These are phyloP conservation scores for Thelaira solivaga DNA, from an alignment of 2,888 invertebrate species.

Conservation along the genomic window DNA sequence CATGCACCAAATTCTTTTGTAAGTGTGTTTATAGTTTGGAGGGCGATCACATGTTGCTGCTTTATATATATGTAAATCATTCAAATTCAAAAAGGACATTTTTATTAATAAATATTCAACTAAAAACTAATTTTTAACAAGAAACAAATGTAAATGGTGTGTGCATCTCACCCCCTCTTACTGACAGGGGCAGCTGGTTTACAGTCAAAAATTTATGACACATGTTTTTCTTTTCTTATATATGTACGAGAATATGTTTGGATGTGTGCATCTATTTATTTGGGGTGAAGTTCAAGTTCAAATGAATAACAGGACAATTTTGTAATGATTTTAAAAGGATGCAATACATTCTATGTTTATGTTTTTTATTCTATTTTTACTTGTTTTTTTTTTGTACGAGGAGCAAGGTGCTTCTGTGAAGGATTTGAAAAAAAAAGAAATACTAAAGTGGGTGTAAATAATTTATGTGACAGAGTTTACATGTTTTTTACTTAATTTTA, in stretches of 20 bases:
- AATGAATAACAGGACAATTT: conserved; percentile 35
- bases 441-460: conserved; percentile 49
- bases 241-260: too few relatives aligned
- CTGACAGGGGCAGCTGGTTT: conserved; percentile 35
- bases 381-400: conserved; percentile 10
- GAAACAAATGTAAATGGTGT: conserved; percentile 62
- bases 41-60: conserved; percentile 35
- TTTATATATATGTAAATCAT: conserved; percentile 43
- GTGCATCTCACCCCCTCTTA: conserved; percentile 6
- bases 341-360: conserved; percentile 2
- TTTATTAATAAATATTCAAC: conserved; percentile 59
- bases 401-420: conserved; percentile 48
- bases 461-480: conserved; percentile 73
- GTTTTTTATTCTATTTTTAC: conserved; percentile 21
- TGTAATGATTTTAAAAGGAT: conserved; percentile 44
- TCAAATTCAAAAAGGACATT: conserved; percentile 44
- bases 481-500: conserved; percentile 73
- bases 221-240: conserved; percentile 31
- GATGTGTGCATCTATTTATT: too few relatives aligned
- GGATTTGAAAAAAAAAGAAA: neutral
- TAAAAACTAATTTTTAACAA: conserved; percentile 64
- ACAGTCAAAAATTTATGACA: conserved; percentile 33
- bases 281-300: conserved; percentile 51
- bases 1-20: neutral
- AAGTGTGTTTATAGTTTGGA: conserved; percentile 12